phyloP scores from a whole-genome alignment of 2,888 invertebrate genomes.

The Cheilosia pagana region DNA sequence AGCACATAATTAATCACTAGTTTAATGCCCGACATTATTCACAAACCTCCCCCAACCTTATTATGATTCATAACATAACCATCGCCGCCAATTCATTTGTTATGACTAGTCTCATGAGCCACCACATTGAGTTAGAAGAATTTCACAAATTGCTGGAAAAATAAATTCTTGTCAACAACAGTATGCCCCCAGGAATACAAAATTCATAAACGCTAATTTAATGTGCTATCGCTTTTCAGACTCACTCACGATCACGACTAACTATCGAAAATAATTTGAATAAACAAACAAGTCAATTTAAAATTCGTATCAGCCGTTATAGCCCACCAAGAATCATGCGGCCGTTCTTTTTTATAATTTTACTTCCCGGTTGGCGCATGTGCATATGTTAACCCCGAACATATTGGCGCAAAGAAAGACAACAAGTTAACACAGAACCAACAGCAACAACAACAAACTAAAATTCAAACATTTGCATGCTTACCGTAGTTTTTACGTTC shows the following conservation, averaged over 20 bases:
- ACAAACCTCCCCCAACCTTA: too few species aligned
- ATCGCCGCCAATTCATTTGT: too few species aligned
- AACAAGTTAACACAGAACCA: not conserved
- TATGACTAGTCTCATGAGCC: too few species aligned
- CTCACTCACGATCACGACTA: not conserved
- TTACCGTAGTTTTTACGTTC: slow-evolving; percentile 81
- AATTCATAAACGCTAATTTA: not conserved
- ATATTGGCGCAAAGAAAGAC: not conserved
- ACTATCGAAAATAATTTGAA: slow-evolving; percentile 27
- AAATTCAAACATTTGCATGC: slow-evolving; percentile 68
- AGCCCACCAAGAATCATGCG: slow-evolving; percentile 9
- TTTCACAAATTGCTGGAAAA: too few species aligned
- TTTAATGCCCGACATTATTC: too few species aligned
- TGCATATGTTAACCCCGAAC: slow-evolving; percentile 35
- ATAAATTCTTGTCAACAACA: not conserved
- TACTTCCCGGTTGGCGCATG: slow-evolving; percentile 19
- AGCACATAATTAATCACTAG: too few species aligned
- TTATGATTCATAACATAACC: too few species aligned
- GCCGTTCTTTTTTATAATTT: not conserved
- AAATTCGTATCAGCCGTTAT: slow-evolving; percentile 38
- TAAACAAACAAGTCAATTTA: slow-evolving; percentile 38
- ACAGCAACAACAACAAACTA: not conserved
- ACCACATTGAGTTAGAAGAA: too few species aligned
- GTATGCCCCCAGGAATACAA: slow-evolving; percentile 32
- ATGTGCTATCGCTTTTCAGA: slow-evolving; percentile 6